Evolutionary conservation across 2,888 invertebrate genomes (phyloP).

Genomic region (Heliconius charithonia): DNA sequence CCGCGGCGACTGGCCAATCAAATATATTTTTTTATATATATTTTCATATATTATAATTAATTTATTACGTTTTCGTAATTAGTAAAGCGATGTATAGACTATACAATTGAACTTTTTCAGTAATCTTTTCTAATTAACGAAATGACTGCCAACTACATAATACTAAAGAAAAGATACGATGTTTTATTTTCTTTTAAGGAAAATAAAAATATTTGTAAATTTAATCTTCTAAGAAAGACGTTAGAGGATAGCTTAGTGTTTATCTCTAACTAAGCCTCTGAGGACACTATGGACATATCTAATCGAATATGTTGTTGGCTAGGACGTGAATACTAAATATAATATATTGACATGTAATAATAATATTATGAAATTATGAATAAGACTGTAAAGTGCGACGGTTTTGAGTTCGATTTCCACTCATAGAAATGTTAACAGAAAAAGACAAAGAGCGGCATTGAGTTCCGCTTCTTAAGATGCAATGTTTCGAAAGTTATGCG

Average conservation of each 20-base stretch:
- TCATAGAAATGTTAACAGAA: not conserved
- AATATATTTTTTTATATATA: too few relatives aligned
- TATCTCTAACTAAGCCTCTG: slow-evolving; percentile 22
- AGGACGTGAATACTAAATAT: not conserved
- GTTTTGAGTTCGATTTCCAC: not conserved
- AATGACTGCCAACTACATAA: not conserved
- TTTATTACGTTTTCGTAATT: too few relatives aligned
- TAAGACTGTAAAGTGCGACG: not conserved
- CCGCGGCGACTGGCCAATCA: too few relatives aligned
- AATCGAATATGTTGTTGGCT: slow-evolving; percentile 6
- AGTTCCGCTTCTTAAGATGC: too few relatives aligned
- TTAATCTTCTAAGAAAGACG: slow-evolving; percentile 12
- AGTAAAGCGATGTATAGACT: too few relatives aligned
- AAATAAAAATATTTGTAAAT: slow-evolving; percentile 6
- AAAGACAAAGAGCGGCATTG: too few relatives aligned
- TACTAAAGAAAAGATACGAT: not conserved
- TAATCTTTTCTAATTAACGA: not conserved
- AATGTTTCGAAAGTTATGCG: too few relatives aligned
- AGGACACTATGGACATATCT: slow-evolving; percentile 21
- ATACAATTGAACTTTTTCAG: not conserved
- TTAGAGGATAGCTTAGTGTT: slow-evolving; percentile 18
- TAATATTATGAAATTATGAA: not conserved
- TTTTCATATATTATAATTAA: too few relatives aligned
- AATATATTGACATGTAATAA: too few relatives aligned
- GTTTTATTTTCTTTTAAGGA: not conserved